A percentile compares a stretch with the other conserved stretches of the same genome.
These are phyloP conservation scores for Tachina grossa DNA, from an alignment of 2,888 invertebrate species.

Conservation along the genomic window DNA sequence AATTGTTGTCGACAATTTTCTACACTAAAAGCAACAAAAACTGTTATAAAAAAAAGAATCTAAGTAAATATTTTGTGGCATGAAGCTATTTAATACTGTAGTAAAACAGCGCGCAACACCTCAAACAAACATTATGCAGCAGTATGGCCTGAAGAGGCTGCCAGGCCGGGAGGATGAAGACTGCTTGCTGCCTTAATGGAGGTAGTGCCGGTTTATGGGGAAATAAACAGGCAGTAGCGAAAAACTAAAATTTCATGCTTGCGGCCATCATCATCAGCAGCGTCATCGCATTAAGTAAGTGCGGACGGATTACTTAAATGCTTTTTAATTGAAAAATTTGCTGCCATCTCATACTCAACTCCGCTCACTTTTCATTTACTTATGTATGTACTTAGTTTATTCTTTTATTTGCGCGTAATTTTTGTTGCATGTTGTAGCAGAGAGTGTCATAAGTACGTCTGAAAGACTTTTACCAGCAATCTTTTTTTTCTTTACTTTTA, in stretches of 20 bases:
- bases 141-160: slow-evolving; percentile 40
- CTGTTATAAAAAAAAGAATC: background rate
- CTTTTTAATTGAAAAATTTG: slow-evolving; percentile 80
- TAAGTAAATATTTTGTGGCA: slow-evolving; percentile 33
- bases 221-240: background rate
- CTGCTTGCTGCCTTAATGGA: slow-evolving; percentile 18
- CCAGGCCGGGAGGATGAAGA: background rate
- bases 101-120: background rate
- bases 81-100: slow-evolving; percentile 53
- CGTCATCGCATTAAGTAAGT: slow-evolving; percentile 28
- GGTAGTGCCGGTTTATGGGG: background rate
- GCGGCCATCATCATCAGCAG: slow-evolving; percentile 28
- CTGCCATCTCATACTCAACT: background rate
- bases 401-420: no score
- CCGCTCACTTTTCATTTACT: no score
- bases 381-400: no score
- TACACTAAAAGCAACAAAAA: background rate
- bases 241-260: slow-evolving; percentile 52
- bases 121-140: background rate
- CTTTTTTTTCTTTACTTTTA: background rate
- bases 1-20: slow-evolving; percentile 38
- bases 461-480: background rate
- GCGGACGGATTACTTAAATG: slow-evolving; percentile 80
- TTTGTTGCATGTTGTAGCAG: slow-evolving; percentile 24
- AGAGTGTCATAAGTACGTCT: slow-evolving; percentile 29